Conservation (phyloP, 2,797 vertebrate genomes). For the Sternarchorhynchus goeldii region DNA sequence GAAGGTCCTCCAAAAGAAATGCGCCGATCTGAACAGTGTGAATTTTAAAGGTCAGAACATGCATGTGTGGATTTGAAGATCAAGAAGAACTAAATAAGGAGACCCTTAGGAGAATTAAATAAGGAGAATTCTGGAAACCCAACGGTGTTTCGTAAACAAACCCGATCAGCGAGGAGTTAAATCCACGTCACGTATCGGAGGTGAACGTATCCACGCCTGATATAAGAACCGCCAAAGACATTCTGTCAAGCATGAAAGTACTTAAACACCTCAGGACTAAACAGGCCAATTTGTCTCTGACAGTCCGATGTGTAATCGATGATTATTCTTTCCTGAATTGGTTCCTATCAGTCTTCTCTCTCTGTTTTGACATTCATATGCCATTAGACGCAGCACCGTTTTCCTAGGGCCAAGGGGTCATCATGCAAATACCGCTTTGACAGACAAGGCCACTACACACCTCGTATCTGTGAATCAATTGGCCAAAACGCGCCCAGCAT, state of each 20-base stretch:
- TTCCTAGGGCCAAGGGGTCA: conserved; percentile 45
- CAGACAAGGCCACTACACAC: conserved; percentile 43
- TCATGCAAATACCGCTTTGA: conserved; percentile 52
- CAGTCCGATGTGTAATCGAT: conserved; percentile 45
- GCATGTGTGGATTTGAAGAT: background rate
- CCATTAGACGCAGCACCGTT: conserved; percentile 10
- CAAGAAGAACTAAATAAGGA: no score
- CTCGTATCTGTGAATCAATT: conserved; percentile 29
- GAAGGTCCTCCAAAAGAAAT: conserved; percentile 27
- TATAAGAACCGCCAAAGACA: conserved; percentile 7
- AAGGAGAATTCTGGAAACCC: no score
- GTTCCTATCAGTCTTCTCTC: conserved; percentile 46
- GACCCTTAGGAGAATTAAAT: no score
- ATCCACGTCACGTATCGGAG: background rate
- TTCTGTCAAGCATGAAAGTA: conserved; percentile 21
- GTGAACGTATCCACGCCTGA: background rate
- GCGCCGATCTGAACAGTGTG: conserved; percentile 25
- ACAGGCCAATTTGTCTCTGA: conserved; percentile 46
- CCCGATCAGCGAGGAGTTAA: background rate
- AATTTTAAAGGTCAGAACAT: conserved; percentile 35
- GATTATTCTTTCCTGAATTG: conserved; percentile 50
- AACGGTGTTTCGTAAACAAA: background rate
- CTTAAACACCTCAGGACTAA: conserved; percentile 44
- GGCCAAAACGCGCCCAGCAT: conserved; percentile 47
- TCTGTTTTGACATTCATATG: conserved; percentile 44